phyloP scores from a whole-genome alignment of 2,113 vertebrate species.

The Notothenia coriiceps region DNA sequence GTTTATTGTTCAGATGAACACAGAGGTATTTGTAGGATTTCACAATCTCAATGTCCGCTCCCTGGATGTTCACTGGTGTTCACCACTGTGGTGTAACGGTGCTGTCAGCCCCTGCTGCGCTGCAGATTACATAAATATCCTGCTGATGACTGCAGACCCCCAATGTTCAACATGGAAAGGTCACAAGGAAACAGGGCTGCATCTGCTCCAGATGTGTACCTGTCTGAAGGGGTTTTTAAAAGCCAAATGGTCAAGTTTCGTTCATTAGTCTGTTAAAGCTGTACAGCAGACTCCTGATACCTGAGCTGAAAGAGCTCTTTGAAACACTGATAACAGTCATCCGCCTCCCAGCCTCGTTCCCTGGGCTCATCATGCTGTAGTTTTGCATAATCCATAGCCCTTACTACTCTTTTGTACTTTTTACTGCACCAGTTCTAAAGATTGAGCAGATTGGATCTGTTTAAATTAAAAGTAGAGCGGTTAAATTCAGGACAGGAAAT shows the following conservation, averaged over 20 bases:
- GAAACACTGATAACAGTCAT: not conserved
- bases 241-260: not conserved
- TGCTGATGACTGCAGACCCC: not conserved
- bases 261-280: conserved; percentile 1
- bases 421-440: not conserved
- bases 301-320: not conserved
- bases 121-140: conserved; percentile 23
- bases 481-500: not conserved
- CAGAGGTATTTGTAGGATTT: too few relatives aligned
- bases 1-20: too few relatives aligned
- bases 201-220: not conserved
- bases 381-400: conserved; percentile 47
- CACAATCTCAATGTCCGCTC: too few relatives aligned
- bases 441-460: not conserved
- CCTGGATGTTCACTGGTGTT: too few relatives aligned
- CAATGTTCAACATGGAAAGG: not conserved
- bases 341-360: not conserved
- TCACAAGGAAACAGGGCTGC: not conserved
- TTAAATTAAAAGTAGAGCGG: conserved; percentile 1
- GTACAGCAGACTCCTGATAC: not conserved
- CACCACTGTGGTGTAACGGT: not conserved
- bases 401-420: conserved; percentile 13
- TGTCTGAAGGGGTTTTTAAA: not conserved
- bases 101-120: not conserved
- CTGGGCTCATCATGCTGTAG: conserved; percentile 12